Percentiles rank a stretch among this genome's conserved stretches.
phyloP scores from a whole-genome alignment of 2,797 vertebrate species.

The Diplodus sargus region DNA sequence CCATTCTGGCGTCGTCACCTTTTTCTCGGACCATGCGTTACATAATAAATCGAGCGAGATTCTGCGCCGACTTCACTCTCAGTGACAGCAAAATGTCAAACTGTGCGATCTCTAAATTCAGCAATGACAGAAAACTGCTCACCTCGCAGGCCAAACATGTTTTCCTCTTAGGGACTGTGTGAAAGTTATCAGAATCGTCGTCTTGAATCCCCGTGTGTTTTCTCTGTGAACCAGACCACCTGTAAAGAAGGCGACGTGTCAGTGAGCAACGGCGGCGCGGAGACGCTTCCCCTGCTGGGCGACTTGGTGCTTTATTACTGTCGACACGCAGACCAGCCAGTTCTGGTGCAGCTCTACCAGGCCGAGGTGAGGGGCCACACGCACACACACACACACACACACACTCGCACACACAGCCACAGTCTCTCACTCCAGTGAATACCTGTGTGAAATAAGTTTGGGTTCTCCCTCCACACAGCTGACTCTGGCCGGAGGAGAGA shows the following conservation, averaged over 20 bases:
- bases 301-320: slow-evolving; percentile 97
- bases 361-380: slow-evolving; percentile 86
- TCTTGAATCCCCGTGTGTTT: not conserved
- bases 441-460: not conserved
- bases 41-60: not conserved
- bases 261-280: slow-evolving; percentile 57
- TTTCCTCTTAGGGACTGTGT: not conserved
- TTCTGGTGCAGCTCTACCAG: slow-evolving; percentile 95
- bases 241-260: slow-evolving; percentile 81
- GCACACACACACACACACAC: not conserved
- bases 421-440: not conserved
- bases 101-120: not conserved
- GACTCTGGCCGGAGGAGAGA: slow-evolving; percentile 92
- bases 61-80: not conserved
- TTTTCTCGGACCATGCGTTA: not conserved
- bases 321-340: slow-evolving; percentile 87
- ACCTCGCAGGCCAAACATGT: not conserved
- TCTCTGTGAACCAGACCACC: slow-evolving; percentile 70
- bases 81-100: not conserved
- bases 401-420: not conserved
- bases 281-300: slow-evolving; percentile 89
- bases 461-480: slow-evolving; percentile 80
- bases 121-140: not conserved
- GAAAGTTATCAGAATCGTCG: not conserved
- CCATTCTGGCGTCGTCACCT: not conserved